phyloP scores from a whole-genome alignment of 2,113 vertebrate genomes.

The Ophiodon elongatus region DNA sequence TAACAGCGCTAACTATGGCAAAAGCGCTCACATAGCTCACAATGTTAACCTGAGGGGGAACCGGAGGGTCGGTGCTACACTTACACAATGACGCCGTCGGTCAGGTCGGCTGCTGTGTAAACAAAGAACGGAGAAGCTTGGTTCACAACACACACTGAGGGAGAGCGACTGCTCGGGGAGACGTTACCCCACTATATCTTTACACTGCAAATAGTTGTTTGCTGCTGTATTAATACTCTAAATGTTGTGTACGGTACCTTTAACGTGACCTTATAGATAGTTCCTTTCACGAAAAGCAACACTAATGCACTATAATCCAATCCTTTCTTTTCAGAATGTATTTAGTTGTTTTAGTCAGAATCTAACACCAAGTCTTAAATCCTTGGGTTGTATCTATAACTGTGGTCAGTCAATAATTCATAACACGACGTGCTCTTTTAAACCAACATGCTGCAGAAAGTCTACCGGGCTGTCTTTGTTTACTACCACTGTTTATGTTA shows the following conservation, averaged over 20 bases:
- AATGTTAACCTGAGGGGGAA: too few relatives aligned
- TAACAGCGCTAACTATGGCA: too few relatives aligned
- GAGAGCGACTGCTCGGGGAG: too few relatives aligned
- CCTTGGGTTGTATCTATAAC: background rate
- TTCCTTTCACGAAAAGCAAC: background rate
- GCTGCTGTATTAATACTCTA: background rate
- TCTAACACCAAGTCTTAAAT: background rate
- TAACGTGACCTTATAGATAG: background rate
- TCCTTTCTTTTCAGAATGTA: background rate
- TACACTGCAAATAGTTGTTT: background rate
- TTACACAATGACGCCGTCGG: too few relatives aligned
- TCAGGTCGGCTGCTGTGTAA: background rate
- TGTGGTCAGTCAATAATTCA: conserved; percentile 7
- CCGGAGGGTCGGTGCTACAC: too few relatives aligned
- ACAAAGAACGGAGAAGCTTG: background rate
- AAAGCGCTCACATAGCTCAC: too few relatives aligned
- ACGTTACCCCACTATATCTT: background rate
- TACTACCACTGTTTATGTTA: too few relatives aligned
- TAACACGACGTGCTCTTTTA: background rate
- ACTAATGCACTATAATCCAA: background rate
- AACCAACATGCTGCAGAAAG: background rate
- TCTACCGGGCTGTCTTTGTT: conserved; percentile 12
- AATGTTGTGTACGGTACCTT: background rate
- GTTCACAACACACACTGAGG: too few relatives aligned
- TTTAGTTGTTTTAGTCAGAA: background rate